Evolutionary conservation across 2,797 vertebrate genomes (phyloP), one percentile per base, ranked within the genome.

Genomic region (Anguilla obscura): DNA sequence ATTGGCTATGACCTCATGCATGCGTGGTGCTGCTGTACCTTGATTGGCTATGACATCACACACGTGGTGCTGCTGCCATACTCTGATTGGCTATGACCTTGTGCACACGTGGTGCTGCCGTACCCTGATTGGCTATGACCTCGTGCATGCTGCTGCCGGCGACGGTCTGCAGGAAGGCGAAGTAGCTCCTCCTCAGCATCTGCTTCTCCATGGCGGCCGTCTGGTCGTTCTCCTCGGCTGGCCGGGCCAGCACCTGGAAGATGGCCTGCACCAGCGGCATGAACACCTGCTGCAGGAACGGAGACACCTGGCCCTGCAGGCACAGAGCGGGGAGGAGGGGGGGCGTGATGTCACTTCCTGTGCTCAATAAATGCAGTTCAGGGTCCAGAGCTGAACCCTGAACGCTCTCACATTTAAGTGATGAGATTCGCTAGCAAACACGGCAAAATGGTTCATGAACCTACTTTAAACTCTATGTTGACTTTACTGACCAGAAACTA

Each of bases 251-350:
- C 30, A 97, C 97, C 94, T 99, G 98, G 87, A 99, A 99, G 94
- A 99, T 99, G 89, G 98, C 97, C 91, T 94, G 96, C 87, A 99
- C 97, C 50, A 99, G 94, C 0, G 98, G 98, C 98, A 99, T 99
- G 94, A 99, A 99, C 92, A 99, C 96, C 95, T 99, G 98, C 91
- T 99, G 98, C 91, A 99, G 96, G 94, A 99, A 99, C 60, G 98
- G 98, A 8, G 98, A 98, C 86, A 54, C 80, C 48, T 84, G 50
- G 14, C 45, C 80, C 80, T 54, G 80, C 7, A 0, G 48, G n/a
- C 18, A 54, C 33, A 79, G 30, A 40, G 12, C 80, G 50, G 45
- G 30, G 74, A 45, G 40, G 40, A 45, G 40, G 40, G 40, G 36
- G 18, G 36, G 76, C 18, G 14, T 24, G 76, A 80, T 45, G 33